These are phyloP conservation scores for Calycopis cecrops DNA, from an alignment of 1,140 invertebrate genomes.

Conservation along the genomic window DNA sequence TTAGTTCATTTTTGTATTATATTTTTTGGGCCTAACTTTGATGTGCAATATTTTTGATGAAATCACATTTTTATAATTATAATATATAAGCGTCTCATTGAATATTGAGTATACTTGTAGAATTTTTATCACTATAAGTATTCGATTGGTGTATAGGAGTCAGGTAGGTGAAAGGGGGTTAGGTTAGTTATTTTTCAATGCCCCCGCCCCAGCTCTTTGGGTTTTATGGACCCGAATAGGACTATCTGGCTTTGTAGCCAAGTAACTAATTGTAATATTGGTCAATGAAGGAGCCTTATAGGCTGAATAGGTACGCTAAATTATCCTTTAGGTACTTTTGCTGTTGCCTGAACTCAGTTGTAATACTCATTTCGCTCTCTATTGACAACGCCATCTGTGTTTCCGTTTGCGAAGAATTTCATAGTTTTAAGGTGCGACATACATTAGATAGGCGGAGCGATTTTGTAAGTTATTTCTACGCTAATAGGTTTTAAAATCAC, in stretches of 20 bases:
- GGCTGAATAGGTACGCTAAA: too few relatives aligned
- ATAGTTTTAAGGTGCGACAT: conserved; percentile 17
- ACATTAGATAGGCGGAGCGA: conserved; percentile 15
- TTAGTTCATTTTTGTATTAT: conserved; percentile 19
- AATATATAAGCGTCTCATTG: background rate
- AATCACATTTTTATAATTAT: conserved; percentile 18
- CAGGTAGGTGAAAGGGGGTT: too few relatives aligned
- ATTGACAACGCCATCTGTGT: background rate
- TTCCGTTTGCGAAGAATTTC: conserved; percentile 4
- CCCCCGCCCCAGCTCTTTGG: too few relatives aligned
- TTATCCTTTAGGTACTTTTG: too few relatives aligned
- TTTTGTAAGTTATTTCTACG: conserved; percentile 30
- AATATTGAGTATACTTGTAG: conserved; percentile 3
- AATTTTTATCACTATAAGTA: too few relatives aligned
- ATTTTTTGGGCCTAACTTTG: conserved; percentile 18
- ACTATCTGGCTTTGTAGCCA: too few relatives aligned
- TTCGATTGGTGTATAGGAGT: too few relatives aligned
- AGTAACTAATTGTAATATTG: too few relatives aligned
- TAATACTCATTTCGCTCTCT: conserved; percentile 5
- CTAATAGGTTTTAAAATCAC: conserved; percentile 19
- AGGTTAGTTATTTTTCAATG: too few relatives aligned
- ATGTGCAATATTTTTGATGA: conserved; percentile 26
- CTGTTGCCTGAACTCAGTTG: background rate
- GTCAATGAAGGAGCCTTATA: too few relatives aligned
- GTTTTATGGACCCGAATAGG: too few relatives aligned